Base-by-base conservation (phyloP, 2,888 invertebrate species). In the Macropis europaea region DNA sequence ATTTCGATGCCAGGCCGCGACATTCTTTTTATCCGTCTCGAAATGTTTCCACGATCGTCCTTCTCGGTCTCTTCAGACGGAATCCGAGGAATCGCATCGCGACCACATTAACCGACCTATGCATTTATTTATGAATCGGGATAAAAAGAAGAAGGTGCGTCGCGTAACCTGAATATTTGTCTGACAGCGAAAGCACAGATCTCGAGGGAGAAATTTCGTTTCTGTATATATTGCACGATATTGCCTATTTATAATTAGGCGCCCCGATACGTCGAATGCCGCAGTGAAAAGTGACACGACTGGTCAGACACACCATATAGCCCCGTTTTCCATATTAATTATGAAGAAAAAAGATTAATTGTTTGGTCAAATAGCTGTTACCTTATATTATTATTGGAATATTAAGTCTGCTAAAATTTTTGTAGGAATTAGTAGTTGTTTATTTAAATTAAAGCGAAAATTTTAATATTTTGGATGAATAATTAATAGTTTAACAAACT, bases 51-150 rank as follows among this genome's bases (percentile, higher is more conserved):
- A 30, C 32, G 28, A 19, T 34, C 40, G 30, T 9, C 28, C 38
- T 30, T 48, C 17, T 28, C 19, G 28, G 17, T 15, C 28, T 2
- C 40, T 22, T 9, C 17, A 32, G 22, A 26, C 17, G 53, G 43
- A 54, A 61, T 61, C 43, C 61, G 48, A 15, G 17, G 60, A 43
- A 36, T 50, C 19, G 43, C 60, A 34, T 42, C n/a, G 36, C 47
- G 22, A 17, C 32, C 26, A 34, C 15, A 48, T 53, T 42, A 60
- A 30, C 53, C 9, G 32, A 48, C 61, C 40, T 54, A 48, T 30
- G 48, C 47, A 61, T 47, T 61, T 61, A 61, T 68, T 68, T 61
- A 54, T 19, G 67, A 54, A 40, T 47, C 42, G 24, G 28, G 36
- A n/a, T 5, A 30, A 28, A 67, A 43, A 42, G 26, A 32, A 47